Conservation (phyloP, 1,140 invertebrate species). For the Rhopalosiphum maidis region DNA sequence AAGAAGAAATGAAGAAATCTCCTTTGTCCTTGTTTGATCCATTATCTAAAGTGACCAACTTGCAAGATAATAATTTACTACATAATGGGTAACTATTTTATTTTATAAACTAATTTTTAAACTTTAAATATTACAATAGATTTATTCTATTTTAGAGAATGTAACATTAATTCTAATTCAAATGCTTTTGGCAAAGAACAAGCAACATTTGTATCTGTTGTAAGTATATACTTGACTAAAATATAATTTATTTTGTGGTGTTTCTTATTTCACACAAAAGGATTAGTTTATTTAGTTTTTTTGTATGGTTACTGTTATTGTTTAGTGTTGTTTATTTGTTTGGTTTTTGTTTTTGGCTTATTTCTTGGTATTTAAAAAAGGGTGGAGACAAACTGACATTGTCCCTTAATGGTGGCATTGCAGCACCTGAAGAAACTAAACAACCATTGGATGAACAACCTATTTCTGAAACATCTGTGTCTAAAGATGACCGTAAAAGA, state of each 20-base stretch:
- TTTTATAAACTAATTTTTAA: conserved; percentile 3
- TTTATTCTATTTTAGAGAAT: conserved; percentile 50
- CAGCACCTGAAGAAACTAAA: conserved; percentile 56
- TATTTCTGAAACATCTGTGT: conserved; percentile 58
- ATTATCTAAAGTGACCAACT: conserved; percentile 48
- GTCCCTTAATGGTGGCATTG: conserved; percentile 62
- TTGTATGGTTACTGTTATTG: conserved; percentile 59
- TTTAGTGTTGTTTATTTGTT: conserved; percentile 62
- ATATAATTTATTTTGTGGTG: not conserved
- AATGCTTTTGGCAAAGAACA: conserved; percentile 64
- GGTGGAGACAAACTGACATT: conserved; percentile 79
- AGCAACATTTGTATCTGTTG: conserved; percentile 77
- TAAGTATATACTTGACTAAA: conserved; percentile 65
- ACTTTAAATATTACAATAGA: conserved; percentile 62
- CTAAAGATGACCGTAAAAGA: conserved; percentile 59
- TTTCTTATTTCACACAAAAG: not conserved
- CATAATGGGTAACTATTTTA: conserved; percentile 59
- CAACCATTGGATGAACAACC: conserved; percentile 53
- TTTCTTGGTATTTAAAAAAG: conserved; percentile 62
- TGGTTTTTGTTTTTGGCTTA: conserved; percentile 59
- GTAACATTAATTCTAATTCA: conserved; percentile 40
- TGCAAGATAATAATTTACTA: conserved; percentile 44
- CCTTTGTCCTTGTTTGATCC: conserved; percentile 61
- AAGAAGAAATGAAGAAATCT: conserved; percentile 68
- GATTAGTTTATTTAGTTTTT: not conserved